Percentiles rank a stretch among this genome's conserved stretches.
Evolutionary conservation across 2,113 vertebrate species (phyloP).

Genomic region (Cynoglossus semilaevis): DNA sequence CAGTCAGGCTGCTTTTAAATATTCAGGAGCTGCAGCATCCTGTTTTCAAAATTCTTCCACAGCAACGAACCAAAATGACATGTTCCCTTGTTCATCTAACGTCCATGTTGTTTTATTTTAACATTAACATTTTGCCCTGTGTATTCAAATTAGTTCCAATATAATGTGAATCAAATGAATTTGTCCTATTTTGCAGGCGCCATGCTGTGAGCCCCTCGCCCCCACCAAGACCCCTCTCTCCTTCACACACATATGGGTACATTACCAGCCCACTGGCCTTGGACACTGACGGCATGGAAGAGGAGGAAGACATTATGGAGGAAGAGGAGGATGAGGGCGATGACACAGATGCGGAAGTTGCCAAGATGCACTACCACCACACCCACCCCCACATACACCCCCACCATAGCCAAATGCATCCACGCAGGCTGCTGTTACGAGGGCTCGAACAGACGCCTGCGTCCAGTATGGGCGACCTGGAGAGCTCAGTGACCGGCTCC

Average conservation of each 20-base stretch:
- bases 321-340: conserved; percentile 76
- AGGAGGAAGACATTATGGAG: conserved; percentile 63
- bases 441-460: conserved; percentile 96
- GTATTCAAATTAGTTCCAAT: not conserved
- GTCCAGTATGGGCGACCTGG: conserved; percentile 94
- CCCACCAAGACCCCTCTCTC: conserved; percentile 87
- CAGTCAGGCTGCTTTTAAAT: not conserved
- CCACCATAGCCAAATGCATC: conserved; percentile 71
- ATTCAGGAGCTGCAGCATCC: not conserved
- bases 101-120: no score
- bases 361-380: conserved; percentile 85
- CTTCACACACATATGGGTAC: conserved; percentile 94
- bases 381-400: conserved; percentile 62
- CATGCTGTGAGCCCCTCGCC: conserved; percentile 91
- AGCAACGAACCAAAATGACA: conserved; percentile 20
- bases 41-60: conserved; percentile 10
- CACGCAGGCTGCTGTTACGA: conserved; percentile 85
- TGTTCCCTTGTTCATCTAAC: no score
- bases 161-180: not conserved
- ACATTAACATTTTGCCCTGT: not conserved
- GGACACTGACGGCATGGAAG: conserved; percentile 91
- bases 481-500: conserved; percentile 97
- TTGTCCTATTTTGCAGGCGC: conserved; percentile 71
- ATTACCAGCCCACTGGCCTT: conserved; percentile 92
- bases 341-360: conserved; percentile 89